Conservation (phyloP, 2,113 vertebrate genomes). For the Pangasianodon hypophthalmus region DNA sequence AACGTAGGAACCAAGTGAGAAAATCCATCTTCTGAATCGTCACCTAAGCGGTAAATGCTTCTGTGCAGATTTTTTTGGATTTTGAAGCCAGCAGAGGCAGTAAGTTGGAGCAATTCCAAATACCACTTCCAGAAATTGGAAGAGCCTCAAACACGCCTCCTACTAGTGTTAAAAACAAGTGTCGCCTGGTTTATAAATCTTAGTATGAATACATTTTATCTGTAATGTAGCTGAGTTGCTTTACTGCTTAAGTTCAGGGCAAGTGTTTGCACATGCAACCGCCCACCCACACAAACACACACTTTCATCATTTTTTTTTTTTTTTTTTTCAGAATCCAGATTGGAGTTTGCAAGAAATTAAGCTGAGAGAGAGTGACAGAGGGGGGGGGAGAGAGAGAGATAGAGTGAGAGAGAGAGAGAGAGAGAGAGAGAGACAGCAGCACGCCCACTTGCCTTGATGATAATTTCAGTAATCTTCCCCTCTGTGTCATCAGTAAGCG, state of each 20-base stretch:
- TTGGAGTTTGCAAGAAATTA: neutral
- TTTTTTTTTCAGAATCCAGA: neutral
- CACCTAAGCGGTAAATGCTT: neutral
- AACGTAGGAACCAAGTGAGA: neutral
- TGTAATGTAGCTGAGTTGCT: neutral
- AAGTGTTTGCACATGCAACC: neutral
- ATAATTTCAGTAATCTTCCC: slow-evolving; percentile 85
- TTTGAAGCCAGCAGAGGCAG: neutral
- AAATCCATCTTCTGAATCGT: neutral
- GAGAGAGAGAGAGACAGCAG: neutral
- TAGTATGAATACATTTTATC: neutral
- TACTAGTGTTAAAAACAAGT: neutral
- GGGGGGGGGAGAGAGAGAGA: neutral
- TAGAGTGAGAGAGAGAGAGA: slow-evolving; percentile 5
- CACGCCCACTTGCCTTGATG: slow-evolving; percentile 76
- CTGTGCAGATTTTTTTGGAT: neutral
- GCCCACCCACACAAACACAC: neutral
- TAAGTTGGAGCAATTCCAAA: neutral
- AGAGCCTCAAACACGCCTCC: neutral
- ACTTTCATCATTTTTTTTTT: neutral
- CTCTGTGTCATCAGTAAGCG: slow-evolving; percentile 81
- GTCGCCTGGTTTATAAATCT: neutral
- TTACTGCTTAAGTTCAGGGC: neutral
- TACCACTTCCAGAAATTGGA: neutral
- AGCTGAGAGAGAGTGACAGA: too few species aligned